These are phyloP conservation scores for Nemapogon koenigi DNA, from an alignment of 2,888 invertebrate species.

Conservation along the genomic window DNA sequence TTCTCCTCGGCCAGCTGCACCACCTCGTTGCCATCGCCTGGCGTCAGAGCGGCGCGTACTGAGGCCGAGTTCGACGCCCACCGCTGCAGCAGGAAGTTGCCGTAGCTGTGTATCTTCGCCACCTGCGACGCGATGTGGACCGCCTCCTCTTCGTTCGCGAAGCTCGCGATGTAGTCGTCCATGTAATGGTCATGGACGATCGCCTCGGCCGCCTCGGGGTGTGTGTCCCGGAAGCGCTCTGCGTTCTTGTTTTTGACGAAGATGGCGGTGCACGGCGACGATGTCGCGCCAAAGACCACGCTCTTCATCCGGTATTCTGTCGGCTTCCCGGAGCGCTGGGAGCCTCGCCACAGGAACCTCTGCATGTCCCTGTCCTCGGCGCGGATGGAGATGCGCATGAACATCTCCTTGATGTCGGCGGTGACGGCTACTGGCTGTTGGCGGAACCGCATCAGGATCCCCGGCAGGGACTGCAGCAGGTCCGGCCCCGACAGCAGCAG, in stretches of 20 bases:
- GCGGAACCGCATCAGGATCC: conserved; percentile 22
- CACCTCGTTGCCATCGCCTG: too few species aligned
- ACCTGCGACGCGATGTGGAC: conserved; percentile 6
- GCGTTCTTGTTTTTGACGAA: conserved; percentile 1
- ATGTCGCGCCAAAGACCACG: conserved; percentile 19
- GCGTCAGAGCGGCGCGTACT: too few species aligned
- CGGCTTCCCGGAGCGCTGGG: background rate
- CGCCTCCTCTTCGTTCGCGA: conserved; percentile 15
- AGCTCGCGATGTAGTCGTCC: conserved; percentile 19
- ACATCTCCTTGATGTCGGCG: conserved; percentile 20
- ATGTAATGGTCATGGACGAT: conserved; percentile 17
- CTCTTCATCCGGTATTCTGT: conserved; percentile 15
- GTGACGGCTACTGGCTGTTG: conserved; percentile 18
- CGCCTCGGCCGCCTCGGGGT: conserved; percentile 13
- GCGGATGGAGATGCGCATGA: background rate
- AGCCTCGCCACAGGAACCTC: conserved; percentile 6
- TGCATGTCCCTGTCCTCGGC: conserved; percentile 8
- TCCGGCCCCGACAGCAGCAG: conserved; percentile 17
- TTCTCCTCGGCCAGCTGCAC: conserved; percentile 13
- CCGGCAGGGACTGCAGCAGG: conserved; percentile 16
- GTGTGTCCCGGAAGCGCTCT: background rate
- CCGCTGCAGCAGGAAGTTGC: conserved; percentile 8
- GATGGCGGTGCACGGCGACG: conserved; percentile 19
- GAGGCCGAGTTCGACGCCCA: conserved; percentile 11
- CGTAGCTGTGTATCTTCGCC: background rate